Evolutionary conservation across 2,888 invertebrate species (phyloP), one percentile per base, ranked within the genome.

Genomic region (Eumerus sabulonum): DNA sequence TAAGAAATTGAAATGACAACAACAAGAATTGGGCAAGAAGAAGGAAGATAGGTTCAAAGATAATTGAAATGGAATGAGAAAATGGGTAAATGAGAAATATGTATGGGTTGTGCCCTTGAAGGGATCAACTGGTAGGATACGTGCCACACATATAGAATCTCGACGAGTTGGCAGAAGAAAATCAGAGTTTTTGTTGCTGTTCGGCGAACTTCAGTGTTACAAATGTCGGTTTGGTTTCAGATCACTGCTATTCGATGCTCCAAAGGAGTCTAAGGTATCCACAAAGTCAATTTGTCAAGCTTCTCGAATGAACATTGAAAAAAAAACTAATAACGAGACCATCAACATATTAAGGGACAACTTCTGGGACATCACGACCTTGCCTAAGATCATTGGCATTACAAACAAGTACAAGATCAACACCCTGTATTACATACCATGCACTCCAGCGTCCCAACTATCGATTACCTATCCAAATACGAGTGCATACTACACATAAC

Each of bases 1-100:
- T 14, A 48, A 57, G 40, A 27, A 27, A 27, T 27, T 27, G 2
- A 7, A 27, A 27, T 27, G 7, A 27, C 27, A 27, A 27, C 27
- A 27, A 27, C 27, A 27, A 27, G 3, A 27, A 27, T 27, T 2
- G 27, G 2, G 19, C 50, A 62, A 16, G 27, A 27, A 19, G 38
- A 45, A 51, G 17, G 36, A 67, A 16, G 14, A 14, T 47, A 27
- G 18, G 45, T 36, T 7, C 9, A 35, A 51, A 11, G 48, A 62
- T 63, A 56, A 71, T 57, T 27, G 51, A 64, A 64, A 56, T 59
- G 53, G 51, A 72, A 64, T 64, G 57, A 53, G 36, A 44, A 44
- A 62, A 53, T 42, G 9, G 7, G 27, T 17, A 35, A 54, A 38
- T 38, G 11, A 36, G 36, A 36, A 5, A 36, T 36, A 9, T 36